Conservation (phyloP, 2,888 invertebrate genomes). For the Zaprionus bogoriensis region DNA sequence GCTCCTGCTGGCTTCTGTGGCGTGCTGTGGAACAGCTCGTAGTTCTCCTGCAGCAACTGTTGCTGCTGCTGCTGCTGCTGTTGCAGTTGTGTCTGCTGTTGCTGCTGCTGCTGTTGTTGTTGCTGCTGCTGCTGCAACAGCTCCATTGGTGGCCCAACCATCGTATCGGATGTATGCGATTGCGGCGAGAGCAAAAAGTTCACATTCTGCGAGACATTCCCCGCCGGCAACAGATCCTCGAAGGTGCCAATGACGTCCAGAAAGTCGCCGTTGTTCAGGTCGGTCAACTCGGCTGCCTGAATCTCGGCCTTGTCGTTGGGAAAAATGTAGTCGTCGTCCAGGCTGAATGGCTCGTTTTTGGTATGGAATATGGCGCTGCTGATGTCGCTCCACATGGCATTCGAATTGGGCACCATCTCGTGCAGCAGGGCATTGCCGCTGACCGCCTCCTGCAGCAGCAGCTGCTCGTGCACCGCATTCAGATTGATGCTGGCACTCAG, state of each 20-base stretch:
- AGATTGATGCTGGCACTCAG: slow-evolving; percentile 56
- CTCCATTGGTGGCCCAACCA: slow-evolving; percentile 79
- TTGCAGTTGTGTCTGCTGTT: slow-evolving; percentile 58
- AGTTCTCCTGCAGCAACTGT: slow-evolving; percentile 68
- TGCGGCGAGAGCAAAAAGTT: slow-evolving; percentile 78
- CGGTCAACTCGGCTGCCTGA: slow-evolving; percentile 91
- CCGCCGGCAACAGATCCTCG: slow-evolving; percentile 86
- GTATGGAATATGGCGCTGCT: slow-evolving; percentile 82
- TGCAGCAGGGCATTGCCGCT: slow-evolving; percentile 65
- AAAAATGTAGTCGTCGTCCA: slow-evolving; percentile 95
- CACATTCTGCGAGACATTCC: slow-evolving; percentile 58
- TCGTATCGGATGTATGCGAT: slow-evolving; percentile 65
- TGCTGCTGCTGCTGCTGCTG: slow-evolving; percentile 54
- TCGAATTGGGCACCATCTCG: slow-evolving; percentile 79
- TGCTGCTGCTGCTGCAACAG: slow-evolving; percentile 78
- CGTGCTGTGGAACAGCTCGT: slow-evolving; percentile 82
- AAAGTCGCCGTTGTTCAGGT: slow-evolving; percentile 92
- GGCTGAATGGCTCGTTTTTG: slow-evolving; percentile 86
- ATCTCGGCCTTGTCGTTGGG: slow-evolving; percentile 95
- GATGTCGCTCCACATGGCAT: slow-evolving; percentile 83
- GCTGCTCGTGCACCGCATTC: slow-evolving; percentile 51
- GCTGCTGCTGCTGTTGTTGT: slow-evolving; percentile 55
- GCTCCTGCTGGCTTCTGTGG: slow-evolving; percentile 78
- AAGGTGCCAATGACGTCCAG: slow-evolving; percentile 90
- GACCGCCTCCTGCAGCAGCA: slow-evolving; percentile 48